Percentiles rank a stretch among this genome's conserved stretches.
These are phyloP conservation scores for Cherax quadricarinatus DNA, from an alignment of 1,140 invertebrate species.

Conservation along the genomic window DNA sequence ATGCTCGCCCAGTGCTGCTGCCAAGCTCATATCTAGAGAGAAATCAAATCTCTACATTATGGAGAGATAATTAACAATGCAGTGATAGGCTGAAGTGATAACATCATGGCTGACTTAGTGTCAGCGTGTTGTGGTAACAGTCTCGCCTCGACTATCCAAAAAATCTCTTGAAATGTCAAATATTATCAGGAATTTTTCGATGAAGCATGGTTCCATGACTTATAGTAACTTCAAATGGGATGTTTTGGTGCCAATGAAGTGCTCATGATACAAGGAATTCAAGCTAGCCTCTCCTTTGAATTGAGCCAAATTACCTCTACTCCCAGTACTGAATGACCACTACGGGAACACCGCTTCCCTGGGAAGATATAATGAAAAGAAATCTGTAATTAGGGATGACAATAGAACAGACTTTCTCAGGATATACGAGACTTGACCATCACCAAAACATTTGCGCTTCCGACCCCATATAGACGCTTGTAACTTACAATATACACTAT, in stretches of 20 bases:
- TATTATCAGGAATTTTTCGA: background rate
- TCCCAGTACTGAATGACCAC: no score
- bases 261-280: no score
- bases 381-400: background rate
- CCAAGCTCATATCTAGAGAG: slow-evolving; percentile 66
- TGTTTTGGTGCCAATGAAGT: no score
- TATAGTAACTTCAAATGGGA: no score
- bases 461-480: slow-evolving; percentile 45
- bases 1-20: slow-evolving; percentile 60
- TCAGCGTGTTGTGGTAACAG: slow-evolving; percentile 8
- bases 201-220: background rate
- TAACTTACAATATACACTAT: slow-evolving; percentile 61
- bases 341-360: no score
- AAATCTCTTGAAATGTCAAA: slow-evolving; percentile 17
- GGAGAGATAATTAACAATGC: slow-evolving; percentile 65
- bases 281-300: no score
- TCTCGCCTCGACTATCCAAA: background rate
- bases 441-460: slow-evolving; percentile 16
- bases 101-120: slow-evolving; percentile 45
- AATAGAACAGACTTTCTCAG: background rate
- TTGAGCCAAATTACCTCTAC: no score
- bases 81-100: slow-evolving; percentile 45
- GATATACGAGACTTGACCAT: background rate
- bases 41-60: slow-evolving; percentile 64
- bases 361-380: background rate